These are phyloP conservation scores for Tiliacea aurago DNA, from an alignment of 2,888 invertebrate species.

Conservation along the genomic window DNA sequence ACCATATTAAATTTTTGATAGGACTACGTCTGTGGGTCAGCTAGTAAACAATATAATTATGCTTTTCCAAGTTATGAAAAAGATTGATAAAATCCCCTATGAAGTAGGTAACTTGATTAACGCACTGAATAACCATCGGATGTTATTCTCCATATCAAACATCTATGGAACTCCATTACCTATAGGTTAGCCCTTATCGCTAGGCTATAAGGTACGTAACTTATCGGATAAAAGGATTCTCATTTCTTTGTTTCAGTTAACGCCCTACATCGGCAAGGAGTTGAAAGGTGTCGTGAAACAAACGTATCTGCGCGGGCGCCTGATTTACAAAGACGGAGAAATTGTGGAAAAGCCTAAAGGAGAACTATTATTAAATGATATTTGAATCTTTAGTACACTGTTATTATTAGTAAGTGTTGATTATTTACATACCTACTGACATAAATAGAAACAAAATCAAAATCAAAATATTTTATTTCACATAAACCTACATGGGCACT, in stretches of 20 bases:
- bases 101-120: background rate
- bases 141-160: background rate
- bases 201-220: too few species aligned
- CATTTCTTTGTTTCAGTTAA: constrained; percentile 85
- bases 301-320: constrained; percentile 92
- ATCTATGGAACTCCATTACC: background rate
- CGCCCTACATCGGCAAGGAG: constrained; percentile 92
- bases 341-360: constrained; percentile 84
- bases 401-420: constrained; percentile 8
- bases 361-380: constrained; percentile 81
- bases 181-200: background rate
- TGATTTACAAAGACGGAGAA: constrained; percentile 89
- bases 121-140: background rate
- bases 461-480: too few species aligned
- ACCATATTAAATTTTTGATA: too few species aligned
- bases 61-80: background rate
- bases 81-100: background rate
- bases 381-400: constrained; percentile 39
- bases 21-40: too few species aligned
- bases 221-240: background rate
- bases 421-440: background rate
- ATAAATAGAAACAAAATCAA: constrained; percentile 32
- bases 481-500: too few species aligned
- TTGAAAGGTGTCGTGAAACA: constrained; percentile 92
- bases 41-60: background rate